These are phyloP conservation scores for Drosophila mojavensis DNA, from an alignment of 1,140 invertebrate species.

Conservation along the genomic window DNA sequence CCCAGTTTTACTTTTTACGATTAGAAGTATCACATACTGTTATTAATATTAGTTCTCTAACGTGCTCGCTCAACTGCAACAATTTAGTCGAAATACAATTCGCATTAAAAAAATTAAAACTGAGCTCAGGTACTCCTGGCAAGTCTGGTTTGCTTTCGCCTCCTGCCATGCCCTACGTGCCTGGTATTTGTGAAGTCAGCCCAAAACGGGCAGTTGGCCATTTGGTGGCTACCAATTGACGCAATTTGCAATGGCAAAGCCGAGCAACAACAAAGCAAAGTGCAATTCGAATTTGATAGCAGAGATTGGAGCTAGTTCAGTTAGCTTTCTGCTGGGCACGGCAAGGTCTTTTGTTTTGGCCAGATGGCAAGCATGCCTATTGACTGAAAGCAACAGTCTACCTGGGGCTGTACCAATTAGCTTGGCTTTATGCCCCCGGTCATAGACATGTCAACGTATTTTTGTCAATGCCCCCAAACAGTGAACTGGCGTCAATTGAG, in stretches of 20 bases:
- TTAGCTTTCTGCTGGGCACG: background rate
- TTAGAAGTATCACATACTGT: too few species aligned
- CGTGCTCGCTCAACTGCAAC: too few species aligned
- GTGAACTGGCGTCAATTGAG: too few species aligned
- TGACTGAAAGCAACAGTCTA: background rate
- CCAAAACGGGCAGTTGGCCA: background rate
- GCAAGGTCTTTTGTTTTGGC: constrained; percentile 7
- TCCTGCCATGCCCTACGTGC: background rate
- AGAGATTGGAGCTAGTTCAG: background rate
- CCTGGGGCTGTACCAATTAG: background rate
- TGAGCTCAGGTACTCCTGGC: background rate
- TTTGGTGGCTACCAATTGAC: background rate
- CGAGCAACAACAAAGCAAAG: background rate
- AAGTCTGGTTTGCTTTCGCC: background rate
- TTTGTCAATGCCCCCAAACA: background rate
- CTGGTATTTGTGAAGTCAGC: background rate
- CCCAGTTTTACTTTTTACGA: too few species aligned
- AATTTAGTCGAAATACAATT: too few species aligned
- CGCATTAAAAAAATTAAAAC: background rate
- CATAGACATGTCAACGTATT: background rate
- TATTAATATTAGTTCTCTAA: too few species aligned
- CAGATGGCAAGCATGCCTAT: background rate
- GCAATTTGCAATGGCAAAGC: background rate
- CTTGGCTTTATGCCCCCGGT: background rate
- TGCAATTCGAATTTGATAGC: background rate